These are phyloP conservation scores for Glaucopsyche alexis DNA, from an alignment of 2,888 invertebrate genomes.

Conservation along the genomic window DNA sequence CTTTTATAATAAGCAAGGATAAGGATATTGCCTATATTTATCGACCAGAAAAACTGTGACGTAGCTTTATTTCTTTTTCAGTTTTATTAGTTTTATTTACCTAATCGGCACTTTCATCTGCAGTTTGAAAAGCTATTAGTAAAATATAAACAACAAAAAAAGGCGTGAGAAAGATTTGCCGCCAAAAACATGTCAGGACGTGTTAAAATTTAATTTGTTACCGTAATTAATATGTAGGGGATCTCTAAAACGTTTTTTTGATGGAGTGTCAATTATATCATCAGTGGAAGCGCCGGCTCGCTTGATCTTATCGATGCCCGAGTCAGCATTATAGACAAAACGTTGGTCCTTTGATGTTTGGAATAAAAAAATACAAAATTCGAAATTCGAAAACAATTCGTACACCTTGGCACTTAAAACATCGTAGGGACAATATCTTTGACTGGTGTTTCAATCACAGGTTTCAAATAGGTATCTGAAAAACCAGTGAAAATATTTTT, in stretches of 20 bases:
- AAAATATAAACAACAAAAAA: slow-evolving; percentile 17
- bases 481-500: no score
- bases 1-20: no score
- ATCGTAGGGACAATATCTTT: no score
- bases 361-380: slow-evolving; percentile 16
- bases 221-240: slow-evolving; percentile 45
- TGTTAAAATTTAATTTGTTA: slow-evolving; percentile 45
- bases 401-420: background rate
- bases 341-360: slow-evolving; percentile 17
- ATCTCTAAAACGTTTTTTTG: slow-evolving; percentile 51
- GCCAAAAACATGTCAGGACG: slow-evolving; percentile 38
- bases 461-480: no score
- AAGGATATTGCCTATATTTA: no score
- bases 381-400: slow-evolving; percentile 6
- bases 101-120: background rate
- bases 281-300: slow-evolving; percentile 53
- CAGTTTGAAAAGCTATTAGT: background rate
- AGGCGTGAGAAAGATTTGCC: slow-evolving; percentile 19
- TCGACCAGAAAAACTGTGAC: background rate
- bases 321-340: slow-evolving; percentile 48
- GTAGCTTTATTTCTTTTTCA: background rate
- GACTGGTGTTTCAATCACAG: no score
- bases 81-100: no score
- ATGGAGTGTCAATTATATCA: slow-evolving; percentile 70
- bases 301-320: slow-evolving; percentile 48